Evolutionary conservation across 2,888 invertebrate genomes (phyloP).

Genomic region (Folsomia candida): DNA sequence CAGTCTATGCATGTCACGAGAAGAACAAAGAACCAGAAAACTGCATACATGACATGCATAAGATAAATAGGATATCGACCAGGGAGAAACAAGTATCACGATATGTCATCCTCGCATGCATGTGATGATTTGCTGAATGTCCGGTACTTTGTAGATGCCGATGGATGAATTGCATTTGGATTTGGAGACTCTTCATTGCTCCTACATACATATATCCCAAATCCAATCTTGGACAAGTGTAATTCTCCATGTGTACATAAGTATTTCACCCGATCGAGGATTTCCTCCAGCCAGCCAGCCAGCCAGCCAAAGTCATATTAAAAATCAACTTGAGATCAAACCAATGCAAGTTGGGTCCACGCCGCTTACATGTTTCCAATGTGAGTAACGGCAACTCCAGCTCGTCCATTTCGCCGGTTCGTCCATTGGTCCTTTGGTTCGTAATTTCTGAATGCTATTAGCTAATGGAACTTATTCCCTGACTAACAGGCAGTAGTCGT

Average conservation of each 20-base stretch:
- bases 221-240: conserved; percentile 17
- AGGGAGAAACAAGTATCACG: too few relatives aligned
- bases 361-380: too few relatives aligned
- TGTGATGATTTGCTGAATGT: too few relatives aligned
- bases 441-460: conserved; percentile 45
- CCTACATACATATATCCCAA: too few relatives aligned
- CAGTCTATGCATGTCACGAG: not conserved
- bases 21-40: too few relatives aligned
- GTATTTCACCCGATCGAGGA: conserved; percentile 43
- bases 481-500: too few relatives aligned
- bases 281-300: too few relatives aligned
- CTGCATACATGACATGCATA: too few relatives aligned
- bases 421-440: conserved; percentile 24
- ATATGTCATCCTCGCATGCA: too few relatives aligned
- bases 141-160: not conserved
- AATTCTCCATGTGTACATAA: conserved; percentile 37
- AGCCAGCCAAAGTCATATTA: conserved; percentile 22
- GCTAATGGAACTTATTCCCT: conserved; percentile 46
- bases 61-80: too few relatives aligned
- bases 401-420: conserved; percentile 27
- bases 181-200: not conserved
- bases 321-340: conserved; percentile 19
- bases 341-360: not conserved
- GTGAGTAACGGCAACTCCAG: not conserved
- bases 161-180: not conserved